These are phyloP conservation scores for Polypedilum vanderplanki DNA, from an alignment of 1,140 invertebrate genomes.

Conservation along the genomic window DNA sequence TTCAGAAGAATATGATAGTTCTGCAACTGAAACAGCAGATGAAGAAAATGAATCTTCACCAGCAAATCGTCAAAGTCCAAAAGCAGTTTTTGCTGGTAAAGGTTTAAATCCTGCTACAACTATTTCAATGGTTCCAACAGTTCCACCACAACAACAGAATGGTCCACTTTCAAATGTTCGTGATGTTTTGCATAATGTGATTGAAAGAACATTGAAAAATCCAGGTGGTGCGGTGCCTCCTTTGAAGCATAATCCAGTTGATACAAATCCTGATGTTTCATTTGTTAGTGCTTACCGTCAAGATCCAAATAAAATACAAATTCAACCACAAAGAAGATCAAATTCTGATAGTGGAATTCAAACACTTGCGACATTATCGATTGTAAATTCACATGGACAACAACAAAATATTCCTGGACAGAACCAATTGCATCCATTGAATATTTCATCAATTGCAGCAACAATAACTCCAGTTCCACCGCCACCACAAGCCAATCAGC, in stretches of 20 bases:
- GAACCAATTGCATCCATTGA: conserved; percentile 38
- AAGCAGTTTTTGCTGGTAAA: conserved; percentile 36
- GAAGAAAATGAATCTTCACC: conserved; percentile 59
- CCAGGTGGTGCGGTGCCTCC: conserved; percentile 45
- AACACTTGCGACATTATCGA: conserved; percentile 58
- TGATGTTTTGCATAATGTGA: conserved; percentile 67
- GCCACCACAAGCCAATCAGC: conserved; percentile 31
- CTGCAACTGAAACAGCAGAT: conserved; percentile 80
- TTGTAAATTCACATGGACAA: conserved; percentile 50
- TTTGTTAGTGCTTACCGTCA: conserved; percentile 35
- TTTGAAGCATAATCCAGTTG: conserved; percentile 37
- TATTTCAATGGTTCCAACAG: conserved; percentile 36
- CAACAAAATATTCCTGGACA: conserved; percentile 35
- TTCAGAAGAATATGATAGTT: conserved; percentile 74
- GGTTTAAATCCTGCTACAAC: conserved; percentile 35
- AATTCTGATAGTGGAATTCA: conserved; percentile 44
- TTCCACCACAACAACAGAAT: conserved; percentile 36
- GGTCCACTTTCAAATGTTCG: conserved; percentile 56
- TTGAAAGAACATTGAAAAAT: conserved; percentile 64
- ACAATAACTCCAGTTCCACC: conserved; percentile 55
- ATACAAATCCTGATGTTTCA: conserved; percentile 31
- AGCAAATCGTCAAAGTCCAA: conserved; percentile 46
- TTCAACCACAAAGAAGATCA: conserved; percentile 40
- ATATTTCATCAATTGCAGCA: conserved; percentile 51
- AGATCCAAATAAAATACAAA: neutral